Conservation (phyloP, 2,113 vertebrate species). For the Cercopithecus mona region DNA sequence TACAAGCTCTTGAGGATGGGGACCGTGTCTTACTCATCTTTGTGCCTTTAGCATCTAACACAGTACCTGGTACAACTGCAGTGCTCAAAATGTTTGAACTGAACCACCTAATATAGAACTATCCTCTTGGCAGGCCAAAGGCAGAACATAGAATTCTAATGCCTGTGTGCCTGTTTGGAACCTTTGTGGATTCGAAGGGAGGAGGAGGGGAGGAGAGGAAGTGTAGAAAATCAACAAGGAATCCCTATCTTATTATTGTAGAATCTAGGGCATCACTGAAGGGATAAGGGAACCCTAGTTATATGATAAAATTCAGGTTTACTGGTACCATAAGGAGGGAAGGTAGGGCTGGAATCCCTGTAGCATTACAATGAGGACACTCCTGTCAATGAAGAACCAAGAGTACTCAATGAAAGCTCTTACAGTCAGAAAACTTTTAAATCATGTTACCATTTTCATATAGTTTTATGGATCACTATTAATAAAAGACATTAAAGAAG, state of each 20-base stretch:
- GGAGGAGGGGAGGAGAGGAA: not conserved
- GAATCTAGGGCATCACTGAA: not conserved
- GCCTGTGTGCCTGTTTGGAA: not conserved
- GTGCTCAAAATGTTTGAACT: not conserved
- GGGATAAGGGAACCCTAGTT: not conserved
- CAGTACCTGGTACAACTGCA: not conserved
- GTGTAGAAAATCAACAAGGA: conserved; percentile 24
- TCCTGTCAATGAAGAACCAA: not conserved
- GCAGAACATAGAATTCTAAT: not conserved
- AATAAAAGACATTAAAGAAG: not conserved
- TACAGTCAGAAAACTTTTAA: not conserved
- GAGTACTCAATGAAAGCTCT: not conserved
- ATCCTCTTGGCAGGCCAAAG: not conserved
- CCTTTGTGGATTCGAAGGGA: not conserved
- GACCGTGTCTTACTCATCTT: too few species aligned
- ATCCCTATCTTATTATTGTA: not conserved
- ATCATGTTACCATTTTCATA: not conserved
- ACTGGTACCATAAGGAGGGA: not conserved
- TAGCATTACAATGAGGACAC: not conserved
- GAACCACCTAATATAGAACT: not conserved
- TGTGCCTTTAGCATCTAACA: not conserved
- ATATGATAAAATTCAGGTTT: not conserved
- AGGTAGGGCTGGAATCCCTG: not conserved
- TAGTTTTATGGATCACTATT: not conserved
- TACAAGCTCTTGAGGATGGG: too few species aligned